Percentiles rank a stretch among this genome's conserved stretches.
phyloP scores from a whole-genome alignment of 2,113 vertebrate species.

The Gulo gulo region DNA sequence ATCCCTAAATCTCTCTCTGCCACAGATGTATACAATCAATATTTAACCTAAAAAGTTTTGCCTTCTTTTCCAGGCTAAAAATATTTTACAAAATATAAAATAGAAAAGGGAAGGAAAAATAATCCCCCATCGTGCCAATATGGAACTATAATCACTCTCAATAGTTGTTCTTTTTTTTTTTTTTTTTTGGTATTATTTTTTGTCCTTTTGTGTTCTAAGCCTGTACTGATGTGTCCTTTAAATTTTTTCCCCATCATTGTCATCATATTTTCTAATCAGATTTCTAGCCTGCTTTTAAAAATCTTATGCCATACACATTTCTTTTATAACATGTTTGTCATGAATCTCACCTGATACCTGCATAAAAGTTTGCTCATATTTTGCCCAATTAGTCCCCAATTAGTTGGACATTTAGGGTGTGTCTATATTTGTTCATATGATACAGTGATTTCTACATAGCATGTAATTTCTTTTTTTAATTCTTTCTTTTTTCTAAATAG shows the following conservation, averaged over 20 bases:
- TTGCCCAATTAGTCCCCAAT: background rate
- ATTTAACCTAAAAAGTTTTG: background rate
- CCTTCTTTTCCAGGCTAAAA: background rate
- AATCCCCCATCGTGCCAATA: background rate
- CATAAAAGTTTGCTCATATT: background rate
- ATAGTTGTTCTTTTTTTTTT: background rate
- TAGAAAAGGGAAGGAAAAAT: background rate
- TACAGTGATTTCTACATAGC: background rate
- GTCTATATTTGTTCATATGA: background rate
- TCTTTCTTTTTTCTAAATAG: background rate
- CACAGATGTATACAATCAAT: background rate
- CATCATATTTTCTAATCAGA: background rate
- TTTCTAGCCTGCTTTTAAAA: background rate
- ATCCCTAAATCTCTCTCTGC: background rate
- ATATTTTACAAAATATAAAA: background rate
- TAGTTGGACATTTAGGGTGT: background rate
- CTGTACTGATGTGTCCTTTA: background rate
- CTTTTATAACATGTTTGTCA: background rate
- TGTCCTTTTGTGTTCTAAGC: background rate
- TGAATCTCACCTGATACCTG: background rate
- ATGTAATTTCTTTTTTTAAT: background rate
- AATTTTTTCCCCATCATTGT: background rate
- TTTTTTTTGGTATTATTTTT: background rate
- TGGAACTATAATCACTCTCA: background rate
- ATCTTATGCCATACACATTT: background rate